Evolutionary conservation across 2,113 vertebrate species (phyloP), one percentile per base, ranked within the genome.

Genomic region (Callipepla californica): DNA sequence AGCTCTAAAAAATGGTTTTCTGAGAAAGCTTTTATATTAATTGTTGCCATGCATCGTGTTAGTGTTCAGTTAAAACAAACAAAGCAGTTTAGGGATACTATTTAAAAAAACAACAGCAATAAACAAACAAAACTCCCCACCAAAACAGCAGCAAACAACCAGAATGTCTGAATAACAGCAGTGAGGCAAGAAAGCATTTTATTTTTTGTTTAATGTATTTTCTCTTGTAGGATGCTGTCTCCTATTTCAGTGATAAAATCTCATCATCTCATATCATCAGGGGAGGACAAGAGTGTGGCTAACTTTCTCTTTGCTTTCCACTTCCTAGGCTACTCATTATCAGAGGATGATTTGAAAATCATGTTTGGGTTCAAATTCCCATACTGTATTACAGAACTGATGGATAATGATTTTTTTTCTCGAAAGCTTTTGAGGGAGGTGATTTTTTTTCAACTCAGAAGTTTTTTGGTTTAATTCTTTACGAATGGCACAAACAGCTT

Each of bases 291-390:
- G 15, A 40, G 48, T 34, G n/a, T 40, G 9, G 28, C 11, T n/a
- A 7, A 32, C 28, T 92, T 68, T 40, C 26, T 80, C 34, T 88
- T 85, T 40, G 45, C 48, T 73, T 70, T 76, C 13, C 59, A 9
- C 26, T 79, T 87, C 36, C 13, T 16, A 61, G 61, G 22, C 9
- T 67, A 10, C 48, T 58, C 50, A 65, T 87, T 80, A 82, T 63
- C 23, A 80, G 59, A 63, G 55, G 25, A 67, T 92, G 59, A 67
- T 45, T 92, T 82, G 42, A 92, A 87, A 91, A 57, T 88, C 40
- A 61, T 36, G 8, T 36, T 72, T 77, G 62, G n/a, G 2, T 86
- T 81, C 62, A 14, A 75, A 53, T 80, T 94, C 87, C 30, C 87
- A 0, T 85, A 67, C 51, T 2, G 0, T 65, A 10, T 65, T 85